phyloP scores from a whole-genome alignment of 2,113 vertebrate species.

The Montifringilla adamsi region DNA sequence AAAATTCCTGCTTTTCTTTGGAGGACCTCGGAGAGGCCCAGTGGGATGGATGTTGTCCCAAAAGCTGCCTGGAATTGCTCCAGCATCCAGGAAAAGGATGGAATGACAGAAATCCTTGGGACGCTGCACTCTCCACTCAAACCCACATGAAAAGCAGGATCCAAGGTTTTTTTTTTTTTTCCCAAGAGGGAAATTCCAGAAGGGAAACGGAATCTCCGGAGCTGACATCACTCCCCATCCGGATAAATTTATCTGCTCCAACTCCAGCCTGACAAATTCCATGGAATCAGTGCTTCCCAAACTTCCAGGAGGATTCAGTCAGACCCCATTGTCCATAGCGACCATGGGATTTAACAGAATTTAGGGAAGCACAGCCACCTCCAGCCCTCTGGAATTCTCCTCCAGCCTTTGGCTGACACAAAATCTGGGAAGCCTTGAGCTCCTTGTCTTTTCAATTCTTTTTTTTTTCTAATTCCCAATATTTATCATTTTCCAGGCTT shows the following conservation, averaged over 20 bases:
- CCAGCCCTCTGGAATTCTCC: not conserved
- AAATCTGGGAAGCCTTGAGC: not conserved
- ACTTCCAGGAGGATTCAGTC: fast-evolving
- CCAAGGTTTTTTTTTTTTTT: not conserved
- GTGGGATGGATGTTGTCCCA: not conserved
- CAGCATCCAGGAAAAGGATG: not conserved
- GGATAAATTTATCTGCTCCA: fast-evolving
- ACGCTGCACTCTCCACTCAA: not conserved
- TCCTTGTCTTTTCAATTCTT: not conserved
- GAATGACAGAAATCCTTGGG: not conserved
- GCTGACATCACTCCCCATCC: not conserved
- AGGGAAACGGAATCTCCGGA: not conserved
- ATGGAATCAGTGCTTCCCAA: not conserved
- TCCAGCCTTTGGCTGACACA: too few species aligned
- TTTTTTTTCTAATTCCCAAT: not conserved
- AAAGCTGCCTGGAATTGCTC: not conserved
- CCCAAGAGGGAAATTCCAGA: not conserved
- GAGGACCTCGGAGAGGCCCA: too few species aligned
- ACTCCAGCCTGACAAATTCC: not conserved
- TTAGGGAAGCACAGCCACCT: not conserved
- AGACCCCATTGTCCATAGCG: not conserved
- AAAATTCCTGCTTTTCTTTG: not conserved
- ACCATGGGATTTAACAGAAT: not conserved
- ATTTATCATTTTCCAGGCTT: not conserved
- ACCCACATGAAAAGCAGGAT: not conserved